Evolutionary conservation across 1,140 invertebrate genomes (phyloP).

Genomic region (Macrostomum lignano): DNA sequence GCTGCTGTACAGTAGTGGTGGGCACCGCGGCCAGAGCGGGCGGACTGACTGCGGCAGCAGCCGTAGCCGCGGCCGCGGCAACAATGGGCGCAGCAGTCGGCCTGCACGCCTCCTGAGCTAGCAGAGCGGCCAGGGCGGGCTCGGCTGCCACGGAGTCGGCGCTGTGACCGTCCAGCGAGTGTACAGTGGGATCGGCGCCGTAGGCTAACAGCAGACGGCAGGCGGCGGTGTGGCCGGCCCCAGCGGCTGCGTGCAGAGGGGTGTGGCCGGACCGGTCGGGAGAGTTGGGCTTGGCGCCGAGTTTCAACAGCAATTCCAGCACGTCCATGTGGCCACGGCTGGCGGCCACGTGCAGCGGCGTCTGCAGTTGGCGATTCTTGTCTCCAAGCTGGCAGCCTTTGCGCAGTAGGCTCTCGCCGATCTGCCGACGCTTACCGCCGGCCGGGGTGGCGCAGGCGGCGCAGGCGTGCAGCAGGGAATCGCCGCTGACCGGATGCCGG

Average conservation of each 20-base stretch:
- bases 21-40: no score
- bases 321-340: conserved; percentile 60
- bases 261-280: conserved; percentile 88
- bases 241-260: conserved; percentile 73
- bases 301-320: conserved; percentile 39
- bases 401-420: conserved; percentile 48
- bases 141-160: conserved; percentile 54
- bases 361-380: conserved; percentile 73
- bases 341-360: conserved; percentile 59
- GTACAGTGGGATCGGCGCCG: conserved; percentile 61
- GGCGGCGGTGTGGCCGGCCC: conserved; percentile 70
- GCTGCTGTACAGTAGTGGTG: no score
- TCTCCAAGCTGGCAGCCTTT: conserved; percentile 56
- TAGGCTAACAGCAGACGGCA: conserved; percentile 51
- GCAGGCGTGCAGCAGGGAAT: neutral
- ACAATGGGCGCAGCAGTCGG: neutral
- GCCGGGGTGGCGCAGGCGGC: neutral
- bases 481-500: neutral
- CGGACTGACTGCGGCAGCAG: neutral
- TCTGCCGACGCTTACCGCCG: conserved; percentile 41
- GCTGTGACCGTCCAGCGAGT: conserved; percentile 54
- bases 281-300: conserved; percentile 42
- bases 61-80: neutral
- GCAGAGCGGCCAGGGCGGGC: neutral
- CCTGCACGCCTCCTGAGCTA: neutral